Percentiles rank a stretch among this genome's conserved stretches.
These are phyloP conservation scores for Pseudomyrmex sp. DNA, from an alignment of 1,140 invertebrate genomes.

Conservation along the genomic window DNA sequence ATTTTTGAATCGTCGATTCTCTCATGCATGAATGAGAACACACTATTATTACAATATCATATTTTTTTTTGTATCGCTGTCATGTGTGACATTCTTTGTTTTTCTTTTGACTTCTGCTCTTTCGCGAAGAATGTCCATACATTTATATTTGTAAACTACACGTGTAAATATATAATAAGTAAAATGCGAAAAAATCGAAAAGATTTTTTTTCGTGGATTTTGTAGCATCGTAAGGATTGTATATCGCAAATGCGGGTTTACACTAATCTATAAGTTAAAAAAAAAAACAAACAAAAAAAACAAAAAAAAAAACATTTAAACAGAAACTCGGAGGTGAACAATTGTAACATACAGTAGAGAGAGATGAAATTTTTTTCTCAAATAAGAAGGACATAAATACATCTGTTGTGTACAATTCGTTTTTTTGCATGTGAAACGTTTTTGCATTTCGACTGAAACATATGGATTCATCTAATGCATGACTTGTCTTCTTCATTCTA, in stretches of 20 bases:
- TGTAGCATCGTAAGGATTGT: neutral
- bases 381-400: constrained; percentile 36
- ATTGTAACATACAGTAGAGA: constrained; percentile 30
- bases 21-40: neutral
- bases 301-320: too few species aligned
- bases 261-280: constrained; percentile 3
- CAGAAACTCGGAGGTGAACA: constrained; percentile 23
- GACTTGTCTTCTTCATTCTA: constrained; percentile 35
- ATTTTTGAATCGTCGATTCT: neutral
- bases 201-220: neutral
- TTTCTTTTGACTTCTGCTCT: constrained; percentile 6
- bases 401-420: constrained; percentile 45
- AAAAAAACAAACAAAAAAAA: neutral
- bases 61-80: neutral
- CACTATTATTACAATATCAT: constrained; percentile 1
- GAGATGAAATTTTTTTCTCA: neutral
- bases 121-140: neutral
- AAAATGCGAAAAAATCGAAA: neutral
- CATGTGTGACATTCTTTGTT: constrained; percentile 21
- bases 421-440: constrained; percentile 23
- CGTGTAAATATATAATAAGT: neutral
- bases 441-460: constrained; percentile 50
- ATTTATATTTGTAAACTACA: constrained; percentile 47
- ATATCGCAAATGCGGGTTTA: neutral
- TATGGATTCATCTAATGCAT: constrained; percentile 36